phyloP scores from a whole-genome alignment of 1,140 invertebrate genomes.

The Calephelis virginiensis region DNA sequence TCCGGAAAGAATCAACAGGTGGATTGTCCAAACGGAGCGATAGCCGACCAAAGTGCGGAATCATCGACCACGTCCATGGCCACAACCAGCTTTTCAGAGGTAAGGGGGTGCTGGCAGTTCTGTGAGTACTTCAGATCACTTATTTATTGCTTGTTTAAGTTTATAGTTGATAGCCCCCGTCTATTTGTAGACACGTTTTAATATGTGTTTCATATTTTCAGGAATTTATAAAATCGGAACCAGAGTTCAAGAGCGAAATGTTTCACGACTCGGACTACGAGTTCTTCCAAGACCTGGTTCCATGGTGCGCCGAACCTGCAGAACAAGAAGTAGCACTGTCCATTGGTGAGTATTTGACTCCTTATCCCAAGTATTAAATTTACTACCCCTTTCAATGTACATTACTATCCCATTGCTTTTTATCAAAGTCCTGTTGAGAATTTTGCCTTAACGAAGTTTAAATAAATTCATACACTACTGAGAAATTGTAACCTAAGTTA shows the following conservation, averaged over 20 bases:
- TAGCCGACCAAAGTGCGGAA: constrained; percentile 50
- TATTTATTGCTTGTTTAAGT: constrained; percentile 48
- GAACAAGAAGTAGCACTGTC: constrained; percentile 64
- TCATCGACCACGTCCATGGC: constrained; percentile 39
- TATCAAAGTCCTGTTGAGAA: too few species aligned
- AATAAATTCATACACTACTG: too few species aligned
- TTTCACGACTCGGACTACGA: constrained; percentile 67
- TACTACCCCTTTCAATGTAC: too few species aligned
- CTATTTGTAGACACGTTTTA: constrained; percentile 29
- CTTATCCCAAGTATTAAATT: too few species aligned
- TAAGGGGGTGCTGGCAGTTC: constrained; percentile 45
- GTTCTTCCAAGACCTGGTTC: constrained; percentile 72
- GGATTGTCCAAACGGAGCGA: constrained; percentile 56
- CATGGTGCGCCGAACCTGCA: constrained; percentile 60
- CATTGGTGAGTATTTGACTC: constrained; percentile 51
- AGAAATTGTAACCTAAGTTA: too few species aligned
- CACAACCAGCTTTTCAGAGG: constrained; percentile 64
- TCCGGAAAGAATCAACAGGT: constrained; percentile 61
- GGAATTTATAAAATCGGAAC: constrained; percentile 69
- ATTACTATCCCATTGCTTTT: too few species aligned
- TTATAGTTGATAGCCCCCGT: constrained; percentile 22
- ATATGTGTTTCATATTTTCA: constrained; percentile 55
- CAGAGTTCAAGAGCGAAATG: constrained; percentile 58
- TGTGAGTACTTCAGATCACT: constrained; percentile 59
- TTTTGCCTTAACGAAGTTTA: too few species aligned